Conservation (phyloP, 64 coral and sea anemone genomes). For the Astreopora myriophthalma region DNA sequence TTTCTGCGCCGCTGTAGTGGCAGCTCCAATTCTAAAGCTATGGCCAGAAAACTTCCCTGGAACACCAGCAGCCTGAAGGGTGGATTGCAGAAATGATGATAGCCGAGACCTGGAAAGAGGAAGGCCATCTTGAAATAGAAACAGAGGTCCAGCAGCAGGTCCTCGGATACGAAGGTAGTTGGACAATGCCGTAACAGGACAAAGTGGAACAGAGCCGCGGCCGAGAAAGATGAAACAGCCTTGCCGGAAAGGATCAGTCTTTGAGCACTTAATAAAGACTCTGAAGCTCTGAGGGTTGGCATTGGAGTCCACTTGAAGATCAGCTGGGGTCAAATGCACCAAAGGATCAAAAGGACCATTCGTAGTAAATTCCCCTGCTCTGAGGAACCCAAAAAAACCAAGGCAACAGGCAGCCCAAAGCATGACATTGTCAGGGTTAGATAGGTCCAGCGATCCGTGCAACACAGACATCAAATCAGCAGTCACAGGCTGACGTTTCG, state of each 20-base stretch:
- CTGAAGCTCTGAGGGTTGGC: not conserved
- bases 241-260: conserved; percentile 10
- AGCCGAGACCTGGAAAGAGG: not conserved
- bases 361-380: not conserved
- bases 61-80: no score
- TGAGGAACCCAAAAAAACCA: not conserved
- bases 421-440: not conserved
- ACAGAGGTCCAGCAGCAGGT: not conserved
- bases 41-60: not conserved
- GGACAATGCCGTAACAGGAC: not conserved
- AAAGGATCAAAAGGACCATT: not conserved
- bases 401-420: conserved; percentile 23
- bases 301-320: not conserved
- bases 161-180: conserved; percentile 1
- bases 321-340: not conserved
- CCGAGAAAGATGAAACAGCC: conserved; percentile 17
- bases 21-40: no score
- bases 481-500: not conserved
- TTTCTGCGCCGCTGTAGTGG: not conserved
- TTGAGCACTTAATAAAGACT: conserved; percentile 2
- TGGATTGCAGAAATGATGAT: no score
- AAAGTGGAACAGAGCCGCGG: not conserved
- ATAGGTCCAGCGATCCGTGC: not conserved
- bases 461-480: not conserved
- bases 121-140: not conserved